A percentile compares a stretch with the other conserved stretches of the same genome.
These are phyloP conservation scores for Stictonetta naevosa DNA, from an alignment of 2,113 vertebrate genomes.

Conservation along the genomic window DNA sequence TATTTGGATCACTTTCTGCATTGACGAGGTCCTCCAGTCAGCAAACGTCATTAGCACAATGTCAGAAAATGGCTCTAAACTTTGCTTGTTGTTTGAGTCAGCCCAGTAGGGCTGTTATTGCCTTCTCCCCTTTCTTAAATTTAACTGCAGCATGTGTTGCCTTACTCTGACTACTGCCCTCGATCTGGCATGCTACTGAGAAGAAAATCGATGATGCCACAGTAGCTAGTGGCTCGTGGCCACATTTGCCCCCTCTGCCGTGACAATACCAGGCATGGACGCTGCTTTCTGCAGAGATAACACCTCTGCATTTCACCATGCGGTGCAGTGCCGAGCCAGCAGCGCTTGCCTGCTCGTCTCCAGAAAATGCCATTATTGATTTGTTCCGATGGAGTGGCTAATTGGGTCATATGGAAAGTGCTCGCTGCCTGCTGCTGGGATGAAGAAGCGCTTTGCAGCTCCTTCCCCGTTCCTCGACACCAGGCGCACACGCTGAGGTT, in stretches of 20 bases:
- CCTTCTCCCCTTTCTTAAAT: neutral
- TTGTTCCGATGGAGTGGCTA: slow-evolving; percentile 60
- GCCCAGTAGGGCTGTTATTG: neutral
- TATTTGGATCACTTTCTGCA: neutral
- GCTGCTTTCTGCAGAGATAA: neutral
- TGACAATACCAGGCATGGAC: accelerated
- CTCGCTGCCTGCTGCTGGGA: slow-evolving; percentile 7
- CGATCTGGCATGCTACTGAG: neutral
- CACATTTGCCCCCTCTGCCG: neutral
- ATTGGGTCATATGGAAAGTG: slow-evolving; percentile 66
- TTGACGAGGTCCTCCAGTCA: neutral
- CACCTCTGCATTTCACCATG: neutral
- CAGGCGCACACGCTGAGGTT: accelerated
- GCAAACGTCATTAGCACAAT: neutral
- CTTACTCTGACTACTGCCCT: neutral
- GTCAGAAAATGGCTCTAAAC: neutral
- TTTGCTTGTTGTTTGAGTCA: neutral
- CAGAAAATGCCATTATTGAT: slow-evolving; percentile 55
- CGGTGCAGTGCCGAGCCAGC: neutral
- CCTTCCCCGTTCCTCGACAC: neutral
- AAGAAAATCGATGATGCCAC: accelerated
- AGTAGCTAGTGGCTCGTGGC: neutral
- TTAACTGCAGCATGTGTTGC: neutral
- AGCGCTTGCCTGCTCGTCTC: slow-evolving; percentile 34
- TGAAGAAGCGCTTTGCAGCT: neutral